Conservation (phyloP, 2,113 vertebrate genomes). For the Plecotus auritus region DNA sequence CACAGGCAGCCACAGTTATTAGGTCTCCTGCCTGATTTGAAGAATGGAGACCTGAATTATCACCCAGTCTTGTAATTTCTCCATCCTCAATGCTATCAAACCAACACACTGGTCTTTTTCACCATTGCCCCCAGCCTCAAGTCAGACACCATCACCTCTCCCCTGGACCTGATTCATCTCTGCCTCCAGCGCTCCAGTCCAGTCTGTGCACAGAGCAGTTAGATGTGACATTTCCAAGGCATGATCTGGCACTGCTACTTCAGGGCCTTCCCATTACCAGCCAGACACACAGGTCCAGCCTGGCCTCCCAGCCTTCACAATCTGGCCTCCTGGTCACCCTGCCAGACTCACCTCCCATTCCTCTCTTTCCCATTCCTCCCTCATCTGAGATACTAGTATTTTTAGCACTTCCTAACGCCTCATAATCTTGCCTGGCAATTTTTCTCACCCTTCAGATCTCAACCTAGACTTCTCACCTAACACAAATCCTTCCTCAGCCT, state of each 20-base stretch:
- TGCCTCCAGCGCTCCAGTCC: background rate
- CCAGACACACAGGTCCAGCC: background rate
- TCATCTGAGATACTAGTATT: background rate
- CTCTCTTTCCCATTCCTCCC: background rate
- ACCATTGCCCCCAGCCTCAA: background rate
- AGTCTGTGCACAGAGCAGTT: background rate
- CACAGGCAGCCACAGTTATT: background rate
- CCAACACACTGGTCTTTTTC: background rate
- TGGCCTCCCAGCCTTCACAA: background rate
- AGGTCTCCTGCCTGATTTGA: background rate
- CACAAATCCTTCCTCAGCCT: background rate
- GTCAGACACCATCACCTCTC: background rate
- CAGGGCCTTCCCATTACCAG: background rate
- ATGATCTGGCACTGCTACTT: background rate
- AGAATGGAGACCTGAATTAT: background rate
- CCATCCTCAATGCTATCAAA: background rate
- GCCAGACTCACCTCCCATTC: background rate
- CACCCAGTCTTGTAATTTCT: background rate
- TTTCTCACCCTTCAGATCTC: background rate
- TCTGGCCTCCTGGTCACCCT: background rate
- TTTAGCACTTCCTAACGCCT: background rate
- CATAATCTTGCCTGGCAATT: background rate
- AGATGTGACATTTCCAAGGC: background rate
- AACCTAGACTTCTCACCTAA: no score
- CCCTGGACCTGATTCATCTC: background rate